Evolutionary conservation across 2,888 invertebrate genomes (phyloP).

Genomic region (Baccha elongata): DNA sequence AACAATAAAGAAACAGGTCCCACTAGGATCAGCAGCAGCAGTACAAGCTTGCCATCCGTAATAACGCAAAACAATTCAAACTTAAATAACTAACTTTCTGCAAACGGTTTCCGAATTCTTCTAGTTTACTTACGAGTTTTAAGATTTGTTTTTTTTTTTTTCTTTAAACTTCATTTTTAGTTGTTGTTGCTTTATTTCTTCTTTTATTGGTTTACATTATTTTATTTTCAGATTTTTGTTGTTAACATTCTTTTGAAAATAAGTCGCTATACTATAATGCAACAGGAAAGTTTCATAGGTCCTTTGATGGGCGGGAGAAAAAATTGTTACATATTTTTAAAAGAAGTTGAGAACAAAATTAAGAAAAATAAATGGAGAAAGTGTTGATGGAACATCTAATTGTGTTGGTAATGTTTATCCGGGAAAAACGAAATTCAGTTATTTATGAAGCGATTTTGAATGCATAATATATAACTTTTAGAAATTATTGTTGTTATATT

Average conservation of each 20-base stretch:
- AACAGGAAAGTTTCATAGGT: slow-evolving; percentile 51
- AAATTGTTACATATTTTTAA: slow-evolving; percentile 9
- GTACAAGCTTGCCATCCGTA: slow-evolving; percentile 58
- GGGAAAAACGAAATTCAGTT: slow-evolving; percentile 10
- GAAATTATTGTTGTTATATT: too few relatives aligned
- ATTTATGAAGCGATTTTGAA: slow-evolving; percentile 3
- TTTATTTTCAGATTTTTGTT: slow-evolving; percentile 1
- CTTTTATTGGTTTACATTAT: slow-evolving; percentile 20
- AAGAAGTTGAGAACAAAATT: slow-evolving; percentile 27
- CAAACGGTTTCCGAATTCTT: slow-evolving; percentile 72
- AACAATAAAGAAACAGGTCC: slow-evolving; percentile 14
- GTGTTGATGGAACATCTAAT: slow-evolving; percentile 24
- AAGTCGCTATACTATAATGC: slow-evolving; percentile 20
- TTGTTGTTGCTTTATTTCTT: background rate
- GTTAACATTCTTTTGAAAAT: slow-evolving; percentile 20
- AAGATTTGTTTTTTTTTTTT: slow-evolving; percentile 27
- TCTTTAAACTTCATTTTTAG: background rate
- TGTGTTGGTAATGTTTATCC: slow-evolving; percentile 31
- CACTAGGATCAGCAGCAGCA: slow-evolving; percentile 16
- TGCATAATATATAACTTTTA: too few relatives aligned
- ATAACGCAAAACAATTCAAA: slow-evolving; percentile 73
- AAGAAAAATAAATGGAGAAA: slow-evolving; percentile 10
- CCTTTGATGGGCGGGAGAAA: slow-evolving; percentile 17
- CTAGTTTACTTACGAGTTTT: slow-evolving; percentile 69
- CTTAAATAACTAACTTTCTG: slow-evolving; percentile 71